A percentile compares a stretch with the other conserved stretches of the same genome.
Conservation (phyloP, 2,888 invertebrate species). For the Chelonus formosanus region DNA sequence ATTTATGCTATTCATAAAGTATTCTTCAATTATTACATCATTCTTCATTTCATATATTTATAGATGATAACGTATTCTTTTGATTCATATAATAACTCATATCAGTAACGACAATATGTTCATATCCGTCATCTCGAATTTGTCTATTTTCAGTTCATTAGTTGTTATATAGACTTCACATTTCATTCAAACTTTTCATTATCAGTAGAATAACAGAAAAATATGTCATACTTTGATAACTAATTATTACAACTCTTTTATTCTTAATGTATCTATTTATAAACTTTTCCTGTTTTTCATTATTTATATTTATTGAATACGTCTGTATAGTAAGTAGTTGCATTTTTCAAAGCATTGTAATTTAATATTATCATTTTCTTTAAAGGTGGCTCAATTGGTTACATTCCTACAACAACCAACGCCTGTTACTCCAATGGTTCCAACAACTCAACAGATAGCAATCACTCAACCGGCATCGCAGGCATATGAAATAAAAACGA, state of each 20-base stretch:
- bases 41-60: conserved; percentile 1
- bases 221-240: too few species aligned
- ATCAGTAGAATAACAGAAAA: too few species aligned
- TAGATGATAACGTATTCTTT: too few species aligned
- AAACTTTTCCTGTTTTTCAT: too few species aligned
- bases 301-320: neutral
- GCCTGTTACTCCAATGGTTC: conserved; percentile 61
- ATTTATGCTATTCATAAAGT: conserved; percentile 30
- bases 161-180: too few species aligned
- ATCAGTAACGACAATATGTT: too few species aligned
- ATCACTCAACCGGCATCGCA: conserved; percentile 47
- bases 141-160: too few species aligned
- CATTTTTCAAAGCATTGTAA: neutral
- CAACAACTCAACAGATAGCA: conserved; percentile 62
- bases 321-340: neutral
- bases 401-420: conserved; percentile 77
- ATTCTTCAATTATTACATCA: conserved; percentile 29
- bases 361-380: conserved; percentile 13
- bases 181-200: too few species aligned
- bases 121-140: too few species aligned
- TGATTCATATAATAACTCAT: too few species aligned
- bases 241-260: too few species aligned
- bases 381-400: conserved; percentile 77
- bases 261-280: too few species aligned
- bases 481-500: conserved; percentile 52